Percentiles rank a stretch among this genome's conserved stretches.
Conservation (phyloP, 2,113 vertebrate species). For the Rhabdomys dilectus region DNA sequence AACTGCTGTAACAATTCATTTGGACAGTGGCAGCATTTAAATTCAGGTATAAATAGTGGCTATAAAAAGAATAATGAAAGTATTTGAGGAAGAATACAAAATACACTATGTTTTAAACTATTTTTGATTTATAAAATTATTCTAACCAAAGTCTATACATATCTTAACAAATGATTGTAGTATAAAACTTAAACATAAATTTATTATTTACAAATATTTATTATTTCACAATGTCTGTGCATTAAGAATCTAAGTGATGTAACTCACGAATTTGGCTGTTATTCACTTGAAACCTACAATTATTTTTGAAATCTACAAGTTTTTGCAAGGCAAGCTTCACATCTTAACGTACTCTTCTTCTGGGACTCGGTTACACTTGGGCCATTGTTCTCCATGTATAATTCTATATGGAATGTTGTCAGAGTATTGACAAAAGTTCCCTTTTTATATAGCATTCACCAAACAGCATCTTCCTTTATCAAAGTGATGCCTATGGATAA, state of each 20-base stretch:
- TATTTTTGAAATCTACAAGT: no score
- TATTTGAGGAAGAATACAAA: not conserved
- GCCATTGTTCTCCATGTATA: not conserved
- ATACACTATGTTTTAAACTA: not conserved
- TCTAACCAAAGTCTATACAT: not conserved
- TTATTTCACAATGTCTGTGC: not conserved
- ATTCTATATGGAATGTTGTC: not conserved
- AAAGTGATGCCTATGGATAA: not conserved
- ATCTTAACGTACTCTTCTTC: not conserved
- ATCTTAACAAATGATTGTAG: not conserved
- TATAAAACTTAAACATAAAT: not conserved
- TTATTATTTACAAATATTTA: not conserved
- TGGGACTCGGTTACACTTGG: not conserved
- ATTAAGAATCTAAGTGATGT: not conserved
- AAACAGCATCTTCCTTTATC: not conserved
- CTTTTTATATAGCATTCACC: not conserved
- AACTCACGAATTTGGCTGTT: not conserved
- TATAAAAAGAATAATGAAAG: not conserved
- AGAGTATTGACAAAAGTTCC: not conserved
- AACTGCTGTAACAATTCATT: conserved; percentile 9
- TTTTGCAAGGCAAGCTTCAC: not conserved
- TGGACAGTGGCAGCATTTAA: conserved; percentile 51
- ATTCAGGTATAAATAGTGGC: not conserved
- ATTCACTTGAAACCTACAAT: not conserved
- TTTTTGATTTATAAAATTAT: not conserved